Base-by-base conservation (phyloP, 2,113 vertebrate species). In the Cephalopterus ornatus region DNA sequence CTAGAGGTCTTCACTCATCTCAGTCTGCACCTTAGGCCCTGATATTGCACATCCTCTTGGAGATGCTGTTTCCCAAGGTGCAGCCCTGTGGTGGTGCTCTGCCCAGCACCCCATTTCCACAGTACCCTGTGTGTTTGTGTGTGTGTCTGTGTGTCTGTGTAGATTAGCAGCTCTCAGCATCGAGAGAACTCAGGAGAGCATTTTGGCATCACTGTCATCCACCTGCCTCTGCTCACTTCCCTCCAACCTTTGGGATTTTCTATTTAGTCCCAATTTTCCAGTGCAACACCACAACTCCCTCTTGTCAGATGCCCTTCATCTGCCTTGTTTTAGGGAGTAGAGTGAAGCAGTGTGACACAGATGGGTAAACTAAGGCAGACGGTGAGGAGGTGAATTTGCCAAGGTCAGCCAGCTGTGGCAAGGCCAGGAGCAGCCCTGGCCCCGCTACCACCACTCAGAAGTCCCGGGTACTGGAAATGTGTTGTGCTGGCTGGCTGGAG, bases 381-480 rank as follows among this genome's bases (percentile, higher is more conserved):
- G 2, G 50, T 41, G 65, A 46, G 87, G 88, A 95, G 84, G 65
- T 27, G 23, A 62, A 66, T 77, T 86, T 73, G 59, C 76, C 37
- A 3, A 59, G 72, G 75, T 88, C 85, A 90, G 56, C 66, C 63
- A 77, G 85, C 78, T 4, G 0, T 8, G 10, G 20, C 21, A 3
- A 61, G 79, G 46, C 67, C 0, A 1, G 39, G 72, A 76, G 58
- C 72, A 86, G 63, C 53, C 37, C 22, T 44, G 39, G 80, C 56
- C 13, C 11, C 0, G 0, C 26, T 50, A 18, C 55, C 4, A 3
- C 75, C 0, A 0, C 26, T 59, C 1, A 0, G 59, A 82, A 84
- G 23, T 52, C 63, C 66, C 1, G 0, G 39, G 75, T 27, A 4
- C 52, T 58, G 74, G 56, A 88, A 71, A 24, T 0, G 0, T 4